phyloP scores from a whole-genome alignment of 2,113 vertebrate species.

The Chamaetylas fuelleborni region DNA sequence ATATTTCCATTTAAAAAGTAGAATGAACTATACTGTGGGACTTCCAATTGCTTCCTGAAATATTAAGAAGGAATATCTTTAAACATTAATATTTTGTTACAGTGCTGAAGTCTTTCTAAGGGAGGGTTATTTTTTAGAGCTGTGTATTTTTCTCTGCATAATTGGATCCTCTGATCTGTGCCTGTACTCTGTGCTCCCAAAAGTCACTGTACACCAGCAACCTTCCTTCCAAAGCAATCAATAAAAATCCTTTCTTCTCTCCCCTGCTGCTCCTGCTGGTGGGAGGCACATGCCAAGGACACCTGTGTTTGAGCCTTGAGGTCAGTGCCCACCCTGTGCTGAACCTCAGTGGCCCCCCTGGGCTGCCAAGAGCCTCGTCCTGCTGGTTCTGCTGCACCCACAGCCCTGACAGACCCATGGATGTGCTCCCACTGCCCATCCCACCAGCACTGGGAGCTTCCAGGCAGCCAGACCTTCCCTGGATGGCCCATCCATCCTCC shows the following conservation, averaged over 20 bases:
- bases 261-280: neutral
- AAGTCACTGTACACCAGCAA: neutral
- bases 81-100: slow-evolving; percentile 71
- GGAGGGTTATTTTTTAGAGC: slow-evolving; percentile 40
- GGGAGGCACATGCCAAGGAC: neutral
- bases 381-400: neutral
- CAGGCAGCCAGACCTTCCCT: neutral
- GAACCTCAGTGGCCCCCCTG: neutral
- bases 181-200: neutral
- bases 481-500: neutral
- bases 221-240: neutral
- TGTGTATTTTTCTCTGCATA: slow-evolving; percentile 34
- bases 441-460: neutral
- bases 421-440: accelerated
- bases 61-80: slow-evolving; percentile 68
- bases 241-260: neutral
- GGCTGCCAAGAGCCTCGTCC: accelerated
- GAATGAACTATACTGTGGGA: slow-evolving; percentile 70
- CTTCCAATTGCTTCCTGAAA: slow-evolving; percentile 74
- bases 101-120: slow-evolving; percentile 63
- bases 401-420: accelerated
- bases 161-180: slow-evolving; percentile 14
- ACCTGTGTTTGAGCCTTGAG: neutral
- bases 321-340: neutral
- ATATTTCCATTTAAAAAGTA: slow-evolving; percentile 78